Evolutionary conservation across 2,888 invertebrate genomes (phyloP).

Genomic region (Acheta domesticus): DNA sequence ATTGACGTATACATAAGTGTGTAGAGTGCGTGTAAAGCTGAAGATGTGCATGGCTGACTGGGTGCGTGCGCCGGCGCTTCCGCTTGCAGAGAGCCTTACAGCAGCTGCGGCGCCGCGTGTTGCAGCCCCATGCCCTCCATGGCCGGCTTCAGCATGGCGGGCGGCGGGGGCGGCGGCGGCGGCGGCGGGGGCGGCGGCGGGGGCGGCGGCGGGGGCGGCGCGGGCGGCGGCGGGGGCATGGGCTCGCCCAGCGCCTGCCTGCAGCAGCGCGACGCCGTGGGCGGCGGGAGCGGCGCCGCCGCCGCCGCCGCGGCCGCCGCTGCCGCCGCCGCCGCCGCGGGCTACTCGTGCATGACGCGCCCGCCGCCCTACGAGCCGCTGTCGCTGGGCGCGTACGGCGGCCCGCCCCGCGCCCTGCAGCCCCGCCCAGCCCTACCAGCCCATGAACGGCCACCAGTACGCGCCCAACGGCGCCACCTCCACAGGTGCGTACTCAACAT

Average conservation of each 20-base stretch:
- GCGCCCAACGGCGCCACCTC: slow-evolving; percentile 54
- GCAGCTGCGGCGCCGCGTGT: slow-evolving; percentile 23
- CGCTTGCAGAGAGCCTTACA: not conserved
- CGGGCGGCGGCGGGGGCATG: slow-evolving; percentile 48
- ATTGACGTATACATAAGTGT: no score
- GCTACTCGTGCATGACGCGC: slow-evolving; percentile 54
- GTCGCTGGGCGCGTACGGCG: slow-evolving; percentile 49
- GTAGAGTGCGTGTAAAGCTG: no score
- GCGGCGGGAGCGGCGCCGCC: slow-evolving; percentile 45
- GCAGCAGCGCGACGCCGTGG: slow-evolving; percentile 40
- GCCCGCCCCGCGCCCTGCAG: slow-evolving; percentile 53
- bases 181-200: slow-evolving; percentile 46
- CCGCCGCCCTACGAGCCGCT: slow-evolving; percentile 52
- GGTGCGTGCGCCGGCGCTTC: not conserved
- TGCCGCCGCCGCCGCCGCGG: slow-evolving; percentile 32
- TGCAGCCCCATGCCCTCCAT: slow-evolving; percentile 57
- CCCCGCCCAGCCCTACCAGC: slow-evolving; percentile 66
- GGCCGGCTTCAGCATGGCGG: slow-evolving; percentile 51
- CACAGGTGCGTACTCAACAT: slow-evolving; percentile 47
- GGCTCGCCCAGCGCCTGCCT: slow-evolving; percentile 46
- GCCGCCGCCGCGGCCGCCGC: slow-evolving; percentile 40
- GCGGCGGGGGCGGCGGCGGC: slow-evolving; percentile 40
- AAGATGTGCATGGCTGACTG: no score
- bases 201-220: slow-evolving; percentile 43
- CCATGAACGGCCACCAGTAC: slow-evolving; percentile 50